Base-by-base conservation (phyloP, 2,797 vertebrate genomes). In the Acanthurus lineatus region DNA sequence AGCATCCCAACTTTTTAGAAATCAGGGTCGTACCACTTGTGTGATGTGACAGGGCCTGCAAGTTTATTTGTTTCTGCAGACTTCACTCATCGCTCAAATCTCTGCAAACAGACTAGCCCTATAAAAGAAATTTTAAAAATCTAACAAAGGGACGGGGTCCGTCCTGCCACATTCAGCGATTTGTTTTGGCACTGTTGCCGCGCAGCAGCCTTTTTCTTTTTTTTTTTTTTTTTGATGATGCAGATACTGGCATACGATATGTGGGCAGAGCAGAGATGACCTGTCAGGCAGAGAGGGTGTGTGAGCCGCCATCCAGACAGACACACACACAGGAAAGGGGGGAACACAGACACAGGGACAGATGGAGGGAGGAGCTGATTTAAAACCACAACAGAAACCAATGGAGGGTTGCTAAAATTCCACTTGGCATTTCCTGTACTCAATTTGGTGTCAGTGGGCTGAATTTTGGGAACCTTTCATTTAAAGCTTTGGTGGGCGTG, bases 121-220 rank as follows among this genome's bases (percentile, higher is more conserved):
- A 28, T 64, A 69, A 73, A 69, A 86, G 45, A 70, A 64, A 73
- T 20, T 65, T 60, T 5, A 20, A 63, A 66, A 48, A 65, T 54
- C 19, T 2, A 53, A 86, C 59, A 86, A 88, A 71, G 61, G 19
- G 64, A 63, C 62, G 28, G 52, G 51, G 25, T 62, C 59, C 51
- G 61, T 66, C 74, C 76, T 59, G 68, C 69, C 73, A 81, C 69
- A 58, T 83, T 91, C 73, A 88, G 79, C 69, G 2, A 72, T 87
- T 91, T 89, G 83, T 88, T 89, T 91, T 86, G 88, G 82, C 90
- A 89, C 82, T 73, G 53, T 56, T 61, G 68, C 63, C 48, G 4
- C 75, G 77, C 75, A 73, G 85, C 79, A 70, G 82, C 84, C 72
- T 52, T 56, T 51, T 60, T 52, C 52, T 51, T 60, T 72, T 78